Evolutionary conservation across 2,888 invertebrate species (phyloP).

Genomic region (Syrphus vitripennis): DNA sequence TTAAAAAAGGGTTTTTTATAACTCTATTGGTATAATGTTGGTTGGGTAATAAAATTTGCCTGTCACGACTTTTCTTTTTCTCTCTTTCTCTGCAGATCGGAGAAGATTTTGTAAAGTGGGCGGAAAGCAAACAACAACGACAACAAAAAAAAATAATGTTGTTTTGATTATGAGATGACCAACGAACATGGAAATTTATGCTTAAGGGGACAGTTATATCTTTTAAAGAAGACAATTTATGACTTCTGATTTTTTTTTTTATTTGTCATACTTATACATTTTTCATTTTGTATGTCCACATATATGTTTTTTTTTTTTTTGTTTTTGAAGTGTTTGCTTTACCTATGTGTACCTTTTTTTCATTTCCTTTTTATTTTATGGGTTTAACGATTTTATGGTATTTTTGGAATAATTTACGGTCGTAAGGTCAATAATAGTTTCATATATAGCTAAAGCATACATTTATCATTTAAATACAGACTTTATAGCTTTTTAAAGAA

Average conservation of each 20-base stretch:
- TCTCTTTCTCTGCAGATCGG: background rate
- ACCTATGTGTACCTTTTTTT: background rate
- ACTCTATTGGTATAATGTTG: slow-evolving; percentile 32
- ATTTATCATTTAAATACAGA: too few relatives aligned
- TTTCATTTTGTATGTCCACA: background rate
- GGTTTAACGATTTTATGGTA: background rate
- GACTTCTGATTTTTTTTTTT: slow-evolving; percentile 18
- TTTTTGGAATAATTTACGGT: background rate
- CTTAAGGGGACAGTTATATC: slow-evolving; percentile 11
- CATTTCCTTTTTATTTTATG: background rate
- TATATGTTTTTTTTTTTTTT: background rate
- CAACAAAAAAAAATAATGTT: too few relatives aligned
- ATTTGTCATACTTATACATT: slow-evolving; percentile 12
- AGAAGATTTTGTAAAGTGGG: slow-evolving; percentile 24
- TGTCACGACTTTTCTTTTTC: background rate
- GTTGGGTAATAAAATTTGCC: slow-evolving; percentile 24
- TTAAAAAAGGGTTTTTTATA: slow-evolving; percentile 47
- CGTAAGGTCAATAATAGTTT: background rate
- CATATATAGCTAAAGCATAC: too few relatives aligned
- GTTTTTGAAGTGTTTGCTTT: background rate
- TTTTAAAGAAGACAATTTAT: slow-evolving; percentile 36
- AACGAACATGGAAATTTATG: slow-evolving; percentile 34
- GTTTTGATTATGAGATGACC: slow-evolving; percentile 8
- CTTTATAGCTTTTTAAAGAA: background rate
- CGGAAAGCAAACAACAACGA: too few relatives aligned